phyloP scores from a whole-genome alignment of 2,113 vertebrate species.

The Coregonus clupeaformis region DNA sequence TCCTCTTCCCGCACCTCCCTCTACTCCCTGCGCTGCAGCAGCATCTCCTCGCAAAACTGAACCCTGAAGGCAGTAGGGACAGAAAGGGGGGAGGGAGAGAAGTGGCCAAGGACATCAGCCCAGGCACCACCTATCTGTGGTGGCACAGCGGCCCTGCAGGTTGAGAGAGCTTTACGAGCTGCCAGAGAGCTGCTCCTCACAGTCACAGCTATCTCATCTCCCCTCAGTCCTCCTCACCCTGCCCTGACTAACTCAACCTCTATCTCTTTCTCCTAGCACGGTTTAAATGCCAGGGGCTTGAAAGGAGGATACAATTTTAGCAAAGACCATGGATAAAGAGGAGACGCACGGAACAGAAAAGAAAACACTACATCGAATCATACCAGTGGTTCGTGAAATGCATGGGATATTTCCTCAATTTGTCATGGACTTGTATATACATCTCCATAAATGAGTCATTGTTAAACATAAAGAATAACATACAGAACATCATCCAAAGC shows the following conservation, averaged over 20 bases:
- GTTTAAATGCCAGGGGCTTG: background rate
- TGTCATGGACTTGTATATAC: background rate
- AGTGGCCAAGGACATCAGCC: slow-evolving; percentile 37
- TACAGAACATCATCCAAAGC: background rate
- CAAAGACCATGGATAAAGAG: background rate
- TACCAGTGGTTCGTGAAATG: background rate
- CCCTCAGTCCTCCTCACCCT: background rate
- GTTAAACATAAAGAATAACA: background rate
- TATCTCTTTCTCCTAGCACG: background rate
- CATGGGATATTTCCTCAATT: background rate
- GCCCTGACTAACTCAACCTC: background rate
- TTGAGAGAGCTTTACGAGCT: slow-evolving; percentile 39
- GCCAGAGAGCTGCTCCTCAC: slow-evolving; percentile 34
- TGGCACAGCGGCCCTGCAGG: slow-evolving; percentile 39
- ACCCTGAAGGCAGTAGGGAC: slow-evolving; percentile 79
- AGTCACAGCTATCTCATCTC: slow-evolving; percentile 11
- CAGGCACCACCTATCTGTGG: slow-evolving; percentile 29
- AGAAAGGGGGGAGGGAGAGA: slow-evolving; percentile 1
- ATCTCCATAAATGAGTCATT: background rate
- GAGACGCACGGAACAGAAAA: background rate
- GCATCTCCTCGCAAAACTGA: slow-evolving; percentile 72
- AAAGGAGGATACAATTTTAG: background rate
- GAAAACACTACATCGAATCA: background rate
- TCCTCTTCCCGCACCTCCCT: slow-evolving; percentile 67
- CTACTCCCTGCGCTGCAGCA: slow-evolving; percentile 67